Evolutionary conservation across 2,888 invertebrate species (phyloP), one percentile per base, ranked within the genome.

Genomic region (Shargacucullia verbasci): DNA sequence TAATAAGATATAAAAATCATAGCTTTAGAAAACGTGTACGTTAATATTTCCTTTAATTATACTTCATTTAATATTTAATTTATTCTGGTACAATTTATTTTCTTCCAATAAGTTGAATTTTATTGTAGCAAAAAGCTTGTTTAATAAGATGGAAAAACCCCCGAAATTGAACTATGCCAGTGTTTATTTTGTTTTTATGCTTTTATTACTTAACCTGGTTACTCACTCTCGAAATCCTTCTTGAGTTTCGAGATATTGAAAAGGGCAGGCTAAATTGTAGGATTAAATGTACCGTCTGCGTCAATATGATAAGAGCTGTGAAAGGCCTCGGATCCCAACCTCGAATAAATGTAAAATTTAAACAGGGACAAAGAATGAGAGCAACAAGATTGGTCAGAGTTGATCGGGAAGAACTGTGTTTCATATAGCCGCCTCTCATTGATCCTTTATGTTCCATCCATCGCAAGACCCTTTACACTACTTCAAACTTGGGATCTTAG

Each of bases 251-350:
- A 67, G 79, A 83, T 81, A 86, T 86, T 82, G 83, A 83, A 86
- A 84, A 81, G 78, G 83, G 73, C 77, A 74, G 76, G 70, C 80
- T 79, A 84, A 87, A 90, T 89, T 87, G 87, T 86, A 84, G 87
- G 88, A 88, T 89, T 89, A 87, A 86, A 86, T 78, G 76, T 82
- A 82, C 80, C 77, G 84, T 80, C 89, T 91, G 89, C 85, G 88
- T 85, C 90, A 90, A 91, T 89, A 88, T 81, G 91, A 92, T 92
- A 92, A 91, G 87, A 85, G 83, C 82, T 81, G 83, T 79, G 85
- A 87, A 88, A 84, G 83, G 85, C 79, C n/a, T 56, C 76, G 78
- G 73, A 73, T 73, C 71, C 35, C 54, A 43, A 62, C 44, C 57
- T 48, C 78, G 71, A 81, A 79, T 83, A 83, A 87, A 87, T 85